Evolutionary conservation across 2,113 vertebrate species (phyloP).

Genomic region (Melanotaenia duboulayi): DNA sequence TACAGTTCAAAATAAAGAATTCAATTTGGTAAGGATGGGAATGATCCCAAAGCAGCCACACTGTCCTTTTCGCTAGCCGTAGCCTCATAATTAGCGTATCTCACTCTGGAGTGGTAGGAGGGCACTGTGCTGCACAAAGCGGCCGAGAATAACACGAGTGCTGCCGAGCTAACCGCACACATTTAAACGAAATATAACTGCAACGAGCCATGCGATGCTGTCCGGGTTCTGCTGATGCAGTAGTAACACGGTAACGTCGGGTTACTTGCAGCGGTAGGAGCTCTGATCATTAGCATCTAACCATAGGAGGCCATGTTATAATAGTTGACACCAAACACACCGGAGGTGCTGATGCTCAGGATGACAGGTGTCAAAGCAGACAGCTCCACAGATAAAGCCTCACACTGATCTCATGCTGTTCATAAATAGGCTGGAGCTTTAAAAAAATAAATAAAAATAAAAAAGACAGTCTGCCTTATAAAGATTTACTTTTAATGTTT

Average conservation of each 20-base stretch:
- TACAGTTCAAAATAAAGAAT: slow-evolving; percentile 95
- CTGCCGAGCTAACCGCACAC: not conserved
- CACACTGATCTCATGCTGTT: slow-evolving; percentile 5
- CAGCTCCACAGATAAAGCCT: not conserved
- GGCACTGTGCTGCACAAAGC: slow-evolving; percentile 70
- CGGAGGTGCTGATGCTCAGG: slow-evolving; percentile 65
- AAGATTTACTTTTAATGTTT: too few species aligned
- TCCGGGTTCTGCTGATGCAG: not conserved
- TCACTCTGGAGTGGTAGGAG: slow-evolving; percentile 50
- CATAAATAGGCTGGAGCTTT: not conserved
- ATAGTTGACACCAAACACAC: slow-evolving; percentile 54
- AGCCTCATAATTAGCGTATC: slow-evolving; percentile 72
- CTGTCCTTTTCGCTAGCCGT: slow-evolving; percentile 68
- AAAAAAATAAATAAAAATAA: too few species aligned
- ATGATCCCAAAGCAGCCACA: slow-evolving; percentile 22
- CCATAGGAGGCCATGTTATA: slow-evolving; percentile 73
- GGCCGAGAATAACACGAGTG: slow-evolving; percentile 43
- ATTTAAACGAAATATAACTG: not conserved
- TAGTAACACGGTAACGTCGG: slow-evolving; percentile 8
- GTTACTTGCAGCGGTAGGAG: slow-evolving; percentile 10
- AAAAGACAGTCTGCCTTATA: too few species aligned
- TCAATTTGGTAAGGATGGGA: slow-evolving; percentile 91
- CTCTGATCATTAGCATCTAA: slow-evolving; percentile 55
- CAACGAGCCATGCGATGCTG: not conserved
- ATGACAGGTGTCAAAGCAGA: slow-evolving; percentile 77